A percentile compares a stretch with the other conserved stretches of the same genome.
phyloP scores from a whole-genome alignment of 2,113 vertebrate genomes.

The Donacobius atricapilla region DNA sequence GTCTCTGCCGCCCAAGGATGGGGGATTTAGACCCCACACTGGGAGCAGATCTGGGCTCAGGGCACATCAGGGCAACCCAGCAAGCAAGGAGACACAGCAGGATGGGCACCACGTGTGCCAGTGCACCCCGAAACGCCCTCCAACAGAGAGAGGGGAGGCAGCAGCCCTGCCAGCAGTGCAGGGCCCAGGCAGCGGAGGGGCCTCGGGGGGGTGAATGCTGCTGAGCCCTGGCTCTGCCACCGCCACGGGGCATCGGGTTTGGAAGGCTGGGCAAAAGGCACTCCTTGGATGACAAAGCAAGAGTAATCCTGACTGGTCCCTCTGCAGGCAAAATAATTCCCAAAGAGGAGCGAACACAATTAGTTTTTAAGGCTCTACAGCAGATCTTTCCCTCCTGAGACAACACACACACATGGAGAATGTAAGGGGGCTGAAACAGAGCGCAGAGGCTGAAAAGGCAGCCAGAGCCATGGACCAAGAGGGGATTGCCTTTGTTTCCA shows the following conservation, averaged over 20 bases:
- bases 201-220: background rate
- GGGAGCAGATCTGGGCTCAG: background rate
- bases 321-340: background rate
- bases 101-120: accelerated
- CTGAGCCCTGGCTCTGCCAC: background rate
- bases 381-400: background rate
- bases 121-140: background rate
- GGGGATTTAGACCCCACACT: background rate
- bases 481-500: background rate
- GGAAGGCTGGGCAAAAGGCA: background rate
- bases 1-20: background rate
- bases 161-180: accelerated
- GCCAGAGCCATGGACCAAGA: accelerated
- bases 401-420: accelerated
- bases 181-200: background rate
- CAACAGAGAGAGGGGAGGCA: background rate
- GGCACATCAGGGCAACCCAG: background rate
- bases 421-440: accelerated
- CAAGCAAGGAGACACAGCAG: accelerated
- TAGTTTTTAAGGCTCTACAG: background rate
- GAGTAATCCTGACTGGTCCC: background rate
- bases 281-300: background rate
- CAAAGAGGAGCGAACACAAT: background rate
- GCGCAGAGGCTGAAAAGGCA: background rate
- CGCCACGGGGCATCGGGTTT: accelerated